A percentile compares a stretch with the other conserved stretches of the same genome.
phyloP scores from a whole-genome alignment of 2,797 vertebrate genomes.

The Sebastes hopkinsi region DNA sequence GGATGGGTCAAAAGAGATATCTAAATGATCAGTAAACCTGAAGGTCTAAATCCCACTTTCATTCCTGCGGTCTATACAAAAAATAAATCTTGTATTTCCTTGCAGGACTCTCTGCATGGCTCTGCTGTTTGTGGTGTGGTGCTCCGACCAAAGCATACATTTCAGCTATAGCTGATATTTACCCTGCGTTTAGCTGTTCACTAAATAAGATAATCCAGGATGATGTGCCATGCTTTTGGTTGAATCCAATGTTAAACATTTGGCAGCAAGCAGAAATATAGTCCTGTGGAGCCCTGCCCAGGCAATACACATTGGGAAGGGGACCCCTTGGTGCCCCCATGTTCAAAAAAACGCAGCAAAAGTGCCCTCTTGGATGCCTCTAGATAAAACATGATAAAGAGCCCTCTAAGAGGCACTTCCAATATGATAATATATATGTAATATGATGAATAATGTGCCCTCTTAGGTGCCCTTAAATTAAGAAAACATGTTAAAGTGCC shows the following conservation, averaged over 20 bases:
- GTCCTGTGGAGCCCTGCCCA: neutral
- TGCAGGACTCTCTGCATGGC: neutral
- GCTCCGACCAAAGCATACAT: neutral
- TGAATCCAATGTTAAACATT: slow-evolving; percentile 8
- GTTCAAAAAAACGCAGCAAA: neutral
- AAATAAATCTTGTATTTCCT: neutral
- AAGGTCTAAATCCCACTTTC: neutral
- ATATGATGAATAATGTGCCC: too few relatives aligned
- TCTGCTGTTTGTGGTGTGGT: neutral
- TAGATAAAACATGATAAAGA: neutral
- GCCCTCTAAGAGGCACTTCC: too few relatives aligned
- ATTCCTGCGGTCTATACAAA: neutral
- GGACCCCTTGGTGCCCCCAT: neutral
- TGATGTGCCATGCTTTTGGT: slow-evolving; percentile 23
- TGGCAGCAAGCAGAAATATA: neutral
- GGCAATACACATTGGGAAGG: neutral
- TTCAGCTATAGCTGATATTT: slow-evolving; percentile 8
- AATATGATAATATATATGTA: too few relatives aligned
- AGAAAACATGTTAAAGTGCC: too few relatives aligned
- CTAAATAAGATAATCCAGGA: slow-evolving; percentile 45
- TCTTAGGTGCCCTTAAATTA: too few relatives aligned
- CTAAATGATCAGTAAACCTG: neutral
- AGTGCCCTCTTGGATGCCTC: neutral
- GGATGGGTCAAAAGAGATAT: neutral
- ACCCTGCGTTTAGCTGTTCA: neutral